Percentiles rank a stretch among this genome's conserved stretches.
phyloP scores from a whole-genome alignment of 2,888 invertebrate genomes.

The Bursaphelenchus okinawaensis region DNA sequence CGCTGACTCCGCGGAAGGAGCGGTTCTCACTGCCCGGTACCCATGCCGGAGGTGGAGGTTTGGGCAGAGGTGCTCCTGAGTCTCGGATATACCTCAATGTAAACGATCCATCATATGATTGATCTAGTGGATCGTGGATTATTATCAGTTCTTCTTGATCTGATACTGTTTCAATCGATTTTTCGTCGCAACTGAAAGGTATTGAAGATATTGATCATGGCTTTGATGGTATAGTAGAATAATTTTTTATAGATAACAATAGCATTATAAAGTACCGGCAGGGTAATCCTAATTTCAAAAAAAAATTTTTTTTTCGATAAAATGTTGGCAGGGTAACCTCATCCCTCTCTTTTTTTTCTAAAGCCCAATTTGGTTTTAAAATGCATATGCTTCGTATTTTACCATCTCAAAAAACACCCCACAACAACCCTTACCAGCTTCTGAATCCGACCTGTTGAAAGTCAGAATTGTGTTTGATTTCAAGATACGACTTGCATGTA shows the following conservation, averaged over 20 bases:
- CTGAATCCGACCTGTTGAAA: constrained; percentile 55
- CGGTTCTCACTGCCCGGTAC: constrained; percentile 51
- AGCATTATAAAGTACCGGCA: too few species aligned
- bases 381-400: neutral
- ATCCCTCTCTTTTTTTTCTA: too few species aligned
- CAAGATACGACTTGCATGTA: constrained; percentile 49
- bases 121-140: constrained; percentile 33
- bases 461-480: constrained; percentile 51
- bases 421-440: constrained; percentile 37
- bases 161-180: constrained; percentile 43
- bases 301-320: too few species aligned
- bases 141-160: constrained; percentile 51
- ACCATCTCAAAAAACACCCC: neutral
- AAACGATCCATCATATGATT: constrained; percentile 32
- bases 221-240: too few species aligned
- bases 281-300: too few species aligned
- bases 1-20: constrained; percentile 46
- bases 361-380: neutral
- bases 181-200: constrained; percentile 43
- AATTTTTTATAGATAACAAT: too few species aligned
- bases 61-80: constrained; percentile 36
- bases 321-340: too few species aligned
- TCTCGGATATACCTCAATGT: constrained; percentile 40
- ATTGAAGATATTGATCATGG: too few species aligned
- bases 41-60: constrained; percentile 47